phyloP scores from a whole-genome alignment of 2,888 invertebrate species.

The Eurytoma adleriae region DNA sequence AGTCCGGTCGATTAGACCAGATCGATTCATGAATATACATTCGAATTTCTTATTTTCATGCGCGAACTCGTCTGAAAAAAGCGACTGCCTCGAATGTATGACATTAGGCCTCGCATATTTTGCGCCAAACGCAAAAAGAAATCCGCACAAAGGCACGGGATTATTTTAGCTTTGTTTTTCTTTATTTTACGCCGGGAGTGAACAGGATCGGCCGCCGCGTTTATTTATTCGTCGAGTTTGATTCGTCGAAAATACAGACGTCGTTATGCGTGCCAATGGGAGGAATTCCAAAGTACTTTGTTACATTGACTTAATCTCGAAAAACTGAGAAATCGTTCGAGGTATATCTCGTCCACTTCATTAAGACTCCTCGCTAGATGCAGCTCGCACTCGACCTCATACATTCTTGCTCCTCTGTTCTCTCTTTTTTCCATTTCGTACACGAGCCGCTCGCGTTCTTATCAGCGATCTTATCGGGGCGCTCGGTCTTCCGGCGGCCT shows the following conservation, averaged over 20 bases:
- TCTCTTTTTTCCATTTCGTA: constrained; percentile 26
- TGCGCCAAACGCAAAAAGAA: neutral
- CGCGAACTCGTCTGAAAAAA: neutral
- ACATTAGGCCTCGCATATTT: constrained; percentile 11
- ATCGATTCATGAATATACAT: constrained; percentile 25
- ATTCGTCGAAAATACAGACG: no score
- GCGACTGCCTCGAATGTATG: neutral
- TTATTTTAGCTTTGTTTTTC: no score
- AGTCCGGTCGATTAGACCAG: constrained; percentile 15
- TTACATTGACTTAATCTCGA: no score
- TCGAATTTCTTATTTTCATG: constrained; percentile 9
- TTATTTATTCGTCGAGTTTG: no score
- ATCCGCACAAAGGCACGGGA: no score
- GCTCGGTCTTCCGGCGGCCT: constrained; percentile 39
- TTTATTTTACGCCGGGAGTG: no score
- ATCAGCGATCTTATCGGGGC: constrained; percentile 49
- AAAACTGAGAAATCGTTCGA: neutral
- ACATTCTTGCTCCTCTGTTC: constrained; percentile 6
- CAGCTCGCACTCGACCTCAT: neutral
- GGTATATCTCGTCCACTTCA: constrained; percentile 17
- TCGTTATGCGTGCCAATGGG: no score
- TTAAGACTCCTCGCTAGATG: neutral
- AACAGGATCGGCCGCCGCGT: no score
- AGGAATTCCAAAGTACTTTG: no score
- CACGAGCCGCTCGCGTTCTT: constrained; percentile 26